Evolutionary conservation across 2,888 invertebrate genomes (phyloP).

Genomic region (Alsophila aescularia): DNA sequence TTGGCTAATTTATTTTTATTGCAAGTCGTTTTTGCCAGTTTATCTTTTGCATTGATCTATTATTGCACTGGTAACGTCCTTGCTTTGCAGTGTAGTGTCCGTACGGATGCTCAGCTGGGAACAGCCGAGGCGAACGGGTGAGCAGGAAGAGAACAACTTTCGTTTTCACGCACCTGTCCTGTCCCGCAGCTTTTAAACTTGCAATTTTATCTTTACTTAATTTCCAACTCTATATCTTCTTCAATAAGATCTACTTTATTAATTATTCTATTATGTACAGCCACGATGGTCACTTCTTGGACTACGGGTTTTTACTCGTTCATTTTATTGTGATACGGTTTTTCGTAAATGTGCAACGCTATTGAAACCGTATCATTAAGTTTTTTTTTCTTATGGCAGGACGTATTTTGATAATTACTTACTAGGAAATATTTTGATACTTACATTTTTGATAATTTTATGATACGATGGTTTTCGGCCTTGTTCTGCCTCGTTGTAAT

Average conservation of each 20-base stretch:
- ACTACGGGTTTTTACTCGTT: slow-evolving; percentile 38
- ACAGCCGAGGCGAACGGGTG: slow-evolving; percentile 71
- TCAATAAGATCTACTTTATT: slow-evolving; percentile 14
- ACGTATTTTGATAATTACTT: neutral
- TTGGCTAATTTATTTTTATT: slow-evolving; percentile 23
- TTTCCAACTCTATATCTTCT: slow-evolving; percentile 44
- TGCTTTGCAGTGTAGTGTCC: slow-evolving; percentile 53
- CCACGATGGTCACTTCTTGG: slow-evolving; percentile 36
- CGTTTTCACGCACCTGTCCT: slow-evolving; percentile 82
- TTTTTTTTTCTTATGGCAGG: slow-evolving; percentile 4
- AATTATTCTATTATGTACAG: neutral
- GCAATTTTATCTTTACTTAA: slow-evolving; percentile 45
- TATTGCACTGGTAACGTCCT: slow-evolving; percentile 42
- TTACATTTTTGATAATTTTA: slow-evolving; percentile 11
- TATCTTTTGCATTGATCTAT: slow-evolving; percentile 40
- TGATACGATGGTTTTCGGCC: neutral
- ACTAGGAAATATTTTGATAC: too few relatives aligned
- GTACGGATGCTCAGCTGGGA: slow-evolving; percentile 51
- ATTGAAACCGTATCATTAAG: slow-evolving; percentile 34
- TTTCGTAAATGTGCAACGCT: slow-evolving; percentile 18
- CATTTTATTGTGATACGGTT: slow-evolving; percentile 36
- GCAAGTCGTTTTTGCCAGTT: slow-evolving; percentile 26
- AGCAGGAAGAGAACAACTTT: slow-evolving; percentile 84
- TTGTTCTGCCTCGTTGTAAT: slow-evolving; percentile 28
- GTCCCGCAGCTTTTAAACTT: slow-evolving; percentile 67